A percentile compares a stretch with the other conserved stretches of the same genome.
Evolutionary conservation across 2,888 invertebrate genomes (phyloP).

Genomic region (Ophion ventricosus): DNA sequence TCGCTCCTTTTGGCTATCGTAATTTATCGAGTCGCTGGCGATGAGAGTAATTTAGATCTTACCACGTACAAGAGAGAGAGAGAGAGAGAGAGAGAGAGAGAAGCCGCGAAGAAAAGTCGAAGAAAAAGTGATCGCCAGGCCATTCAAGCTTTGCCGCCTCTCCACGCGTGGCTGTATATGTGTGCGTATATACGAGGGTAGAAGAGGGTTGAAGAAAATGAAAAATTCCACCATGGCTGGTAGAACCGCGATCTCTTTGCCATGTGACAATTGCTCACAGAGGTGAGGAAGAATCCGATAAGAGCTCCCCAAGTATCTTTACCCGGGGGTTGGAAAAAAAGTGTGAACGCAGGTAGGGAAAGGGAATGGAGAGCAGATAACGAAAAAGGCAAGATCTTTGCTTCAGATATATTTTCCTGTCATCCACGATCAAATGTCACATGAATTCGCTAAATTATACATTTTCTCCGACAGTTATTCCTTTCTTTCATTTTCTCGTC

Average conservation of each 20-base stretch:
- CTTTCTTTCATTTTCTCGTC: too few relatives aligned
- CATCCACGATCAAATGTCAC: not conserved
- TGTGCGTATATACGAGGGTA: not conserved
- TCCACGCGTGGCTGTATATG: not conserved
- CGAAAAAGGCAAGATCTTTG: not conserved
- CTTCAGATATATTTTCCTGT: not conserved
- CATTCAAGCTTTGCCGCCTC: constrained; percentile 19
- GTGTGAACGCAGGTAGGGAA: not conserved
- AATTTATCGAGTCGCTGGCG: constrained; percentile 75
- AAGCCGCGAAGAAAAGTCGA: constrained; percentile 31
- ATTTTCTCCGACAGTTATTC: too few relatives aligned
- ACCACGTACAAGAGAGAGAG: constrained; percentile 26
- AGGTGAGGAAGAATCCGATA: constrained; percentile 18
- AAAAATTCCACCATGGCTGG: constrained; percentile 17
- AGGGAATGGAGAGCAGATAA: not conserved
- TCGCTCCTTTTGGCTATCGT: constrained; percentile 69
- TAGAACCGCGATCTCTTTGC: not conserved
- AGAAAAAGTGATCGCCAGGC: constrained; percentile 39
- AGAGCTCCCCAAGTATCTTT: constrained; percentile 9
- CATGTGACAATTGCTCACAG: constrained; percentile 35
- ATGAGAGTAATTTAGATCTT: constrained; percentile 65
- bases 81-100: not conserved
- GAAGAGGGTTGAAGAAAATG: constrained; percentile 29
- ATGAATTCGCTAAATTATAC: not conserved
- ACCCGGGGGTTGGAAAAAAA: not conserved